Base-by-base conservation (phyloP, 2,888 invertebrate genomes). In the Osmoderma eremita region DNA sequence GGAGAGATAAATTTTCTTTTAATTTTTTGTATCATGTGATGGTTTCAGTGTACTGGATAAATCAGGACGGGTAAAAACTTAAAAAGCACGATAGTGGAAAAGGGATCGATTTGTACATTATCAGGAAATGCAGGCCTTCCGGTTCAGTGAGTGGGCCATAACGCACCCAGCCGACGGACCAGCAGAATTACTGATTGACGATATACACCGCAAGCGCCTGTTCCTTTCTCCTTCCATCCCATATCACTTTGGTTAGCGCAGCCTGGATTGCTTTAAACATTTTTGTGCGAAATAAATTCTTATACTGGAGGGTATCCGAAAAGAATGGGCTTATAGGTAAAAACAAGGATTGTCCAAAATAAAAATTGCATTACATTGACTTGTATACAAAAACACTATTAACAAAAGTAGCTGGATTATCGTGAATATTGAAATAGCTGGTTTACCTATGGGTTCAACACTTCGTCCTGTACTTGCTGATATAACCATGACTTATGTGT, bases 41-140 rank as follows among this genome's bases (percentile, higher is more conserved):
- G 30, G 8, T 30, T 30, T 30, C 10, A 30, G 30, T 30, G 30
- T 30, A 8, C 30, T 30, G 30, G 30, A 5, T 30, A 5, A 30
- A 30, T 30, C 30, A 8, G 30, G 30, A 30, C 30, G 56, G 41
- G 41, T 42, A 42, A 42, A 61, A 58, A 65, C 58, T 65, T 65
- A 49, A 65, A 65, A 56, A n/a, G 58, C 58, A 58, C 50, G 65
- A 58, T 65, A 49, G 58, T 39, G 53, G 58, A 56, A 65, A 61
- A 61, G 71, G 76, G 75, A 77, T 76, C 76, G 76, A 76, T 76
- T 74, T 70, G 70, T 75, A 77, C 76, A 78, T 79, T 79, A 79
- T 79, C 79, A 74, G 74, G 72, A 74, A 75, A 76, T 77, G 77
- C 79, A 79, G 79, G 75, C 79, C 78, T 79, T 79, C 79, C 79